These are phyloP conservation scores for Gadus macrocephalus DNA, from an alignment of 2,113 vertebrate genomes.

Conservation along the genomic window DNA sequence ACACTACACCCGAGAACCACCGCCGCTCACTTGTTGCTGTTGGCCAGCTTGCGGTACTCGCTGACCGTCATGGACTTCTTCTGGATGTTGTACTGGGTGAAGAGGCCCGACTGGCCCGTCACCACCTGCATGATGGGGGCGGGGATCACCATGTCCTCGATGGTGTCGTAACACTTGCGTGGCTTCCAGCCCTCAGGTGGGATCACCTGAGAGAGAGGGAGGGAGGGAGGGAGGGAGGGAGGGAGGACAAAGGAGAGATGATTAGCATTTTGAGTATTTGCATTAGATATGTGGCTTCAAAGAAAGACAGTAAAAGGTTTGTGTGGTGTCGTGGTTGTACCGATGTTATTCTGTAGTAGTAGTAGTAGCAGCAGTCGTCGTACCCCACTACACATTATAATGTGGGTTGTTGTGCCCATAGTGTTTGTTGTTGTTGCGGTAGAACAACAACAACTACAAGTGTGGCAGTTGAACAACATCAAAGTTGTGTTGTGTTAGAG, in stretches of 20 bases:
- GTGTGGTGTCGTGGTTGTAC: too few relatives aligned
- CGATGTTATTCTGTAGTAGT: too few relatives aligned
- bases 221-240: not conserved
- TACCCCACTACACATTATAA: too few relatives aligned
- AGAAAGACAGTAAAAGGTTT: too few relatives aligned
- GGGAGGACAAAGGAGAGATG: not conserved
- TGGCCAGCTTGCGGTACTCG: conserved; percentile 91
- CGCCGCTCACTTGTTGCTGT: conserved; percentile 87
- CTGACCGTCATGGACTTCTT: conserved; percentile 95
- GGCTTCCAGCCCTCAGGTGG: conserved; percentile 67
- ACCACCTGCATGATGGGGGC: conserved; percentile 97
- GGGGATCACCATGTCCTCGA: conserved; percentile 93
- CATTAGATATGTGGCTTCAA: too few relatives aligned
- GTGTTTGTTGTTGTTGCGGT: too few relatives aligned
- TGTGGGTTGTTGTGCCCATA: too few relatives aligned
- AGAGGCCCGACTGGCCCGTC: conserved; percentile 93
- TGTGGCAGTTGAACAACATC: too few relatives aligned
- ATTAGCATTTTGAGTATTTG: too few relatives aligned
- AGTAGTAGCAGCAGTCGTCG: too few relatives aligned
- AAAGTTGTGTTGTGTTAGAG: too few relatives aligned
- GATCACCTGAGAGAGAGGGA: conserved; percentile 58
- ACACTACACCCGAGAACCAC: not conserved
- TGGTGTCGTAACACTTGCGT: conserved; percentile 83
- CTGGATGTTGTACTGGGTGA: conserved; percentile 98
- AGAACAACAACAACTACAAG: too few relatives aligned